Percentiles rank a stretch among this genome's conserved stretches.
Conservation (phyloP, 2,797 vertebrate genomes). For the Sebastes minor region DNA sequence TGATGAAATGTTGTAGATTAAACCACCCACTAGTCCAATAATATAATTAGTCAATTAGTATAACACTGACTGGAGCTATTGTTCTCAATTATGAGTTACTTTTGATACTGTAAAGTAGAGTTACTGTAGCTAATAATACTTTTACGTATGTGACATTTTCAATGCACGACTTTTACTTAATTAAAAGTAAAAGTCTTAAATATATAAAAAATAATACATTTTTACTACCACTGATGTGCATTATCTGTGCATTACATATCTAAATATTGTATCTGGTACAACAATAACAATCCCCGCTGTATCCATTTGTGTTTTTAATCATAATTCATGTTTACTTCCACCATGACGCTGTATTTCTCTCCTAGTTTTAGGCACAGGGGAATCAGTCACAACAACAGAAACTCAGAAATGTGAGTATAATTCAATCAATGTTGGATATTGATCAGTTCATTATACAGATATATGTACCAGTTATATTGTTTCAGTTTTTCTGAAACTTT, state of each 20-base stretch:
- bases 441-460: not conserved
- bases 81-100: not conserved
- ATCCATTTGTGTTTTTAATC: not conserved
- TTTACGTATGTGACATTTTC: not conserved
- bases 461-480: not conserved
- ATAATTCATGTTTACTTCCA: not conserved
- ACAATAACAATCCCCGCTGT: not conserved
- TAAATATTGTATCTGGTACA: not conserved
- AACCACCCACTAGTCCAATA: not conserved
- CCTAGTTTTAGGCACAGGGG: conserved; percentile 40
- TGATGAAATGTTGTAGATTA: not conserved
- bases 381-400: conserved; percentile 15
- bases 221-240: not conserved
- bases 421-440: not conserved
- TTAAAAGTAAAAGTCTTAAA: not conserved
- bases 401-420: conserved; percentile 55
- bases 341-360: not conserved
- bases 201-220: too few relatives aligned
- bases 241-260: not conserved
- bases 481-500: not conserved
- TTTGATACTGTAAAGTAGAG: not conserved
- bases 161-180: not conserved
- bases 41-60: not conserved
- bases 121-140: not conserved
- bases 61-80: not conserved